Percentiles rank a stretch among this genome's conserved stretches.
These are phyloP conservation scores for Netelia inedita DNA, from an alignment of 2,888 invertebrate genomes.

Conservation along the genomic window DNA sequence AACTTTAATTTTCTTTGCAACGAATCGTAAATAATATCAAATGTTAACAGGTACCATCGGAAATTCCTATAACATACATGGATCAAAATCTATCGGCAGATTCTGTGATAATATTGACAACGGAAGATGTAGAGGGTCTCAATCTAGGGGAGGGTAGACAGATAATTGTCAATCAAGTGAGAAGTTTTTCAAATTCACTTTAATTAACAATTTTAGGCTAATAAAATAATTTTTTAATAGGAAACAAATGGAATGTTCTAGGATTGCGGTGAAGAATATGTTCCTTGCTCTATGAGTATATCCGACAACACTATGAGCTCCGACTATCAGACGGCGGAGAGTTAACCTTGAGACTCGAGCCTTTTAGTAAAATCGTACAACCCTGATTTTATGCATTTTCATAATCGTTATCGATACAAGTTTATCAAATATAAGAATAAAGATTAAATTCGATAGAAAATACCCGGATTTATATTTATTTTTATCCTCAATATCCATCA, in stretches of 20 bases:
- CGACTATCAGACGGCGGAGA: slow-evolving; percentile 75
- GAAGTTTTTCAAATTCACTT: slow-evolving; percentile 46
- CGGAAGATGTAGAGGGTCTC: slow-evolving; percentile 80
- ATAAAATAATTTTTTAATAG: slow-evolving; percentile 21
- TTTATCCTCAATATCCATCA: slow-evolving; percentile 48
- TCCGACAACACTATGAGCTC: slow-evolving; percentile 72
- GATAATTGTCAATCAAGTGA: slow-evolving; percentile 81
- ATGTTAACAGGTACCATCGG: slow-evolving; percentile 77
- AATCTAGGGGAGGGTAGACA: slow-evolving; percentile 80
- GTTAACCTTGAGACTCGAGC: slow-evolving; percentile 69
- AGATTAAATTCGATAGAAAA: slow-evolving; percentile 62
- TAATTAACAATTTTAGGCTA: slow-evolving; percentile 29
- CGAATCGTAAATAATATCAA: background rate
- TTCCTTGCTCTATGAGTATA: slow-evolving; percentile 78
- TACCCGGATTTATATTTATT: slow-evolving; percentile 58
- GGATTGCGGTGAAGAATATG: slow-evolving; percentile 79
- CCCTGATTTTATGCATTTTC: background rate
- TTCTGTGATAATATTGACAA: slow-evolving; percentile 84
- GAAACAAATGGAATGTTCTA: slow-evolving; percentile 14
- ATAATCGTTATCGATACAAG: background rate
- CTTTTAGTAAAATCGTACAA: background rate
- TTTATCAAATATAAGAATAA: slow-evolving; percentile 15
- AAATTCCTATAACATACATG: slow-evolving; percentile 83
- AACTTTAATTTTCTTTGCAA: background rate
- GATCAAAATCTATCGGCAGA: slow-evolving; percentile 82